Percentiles rank a stretch among this genome's conserved stretches.
Evolutionary conservation across 1,140 invertebrate species (phyloP).

Genomic region (Melitaea cinxia): DNA sequence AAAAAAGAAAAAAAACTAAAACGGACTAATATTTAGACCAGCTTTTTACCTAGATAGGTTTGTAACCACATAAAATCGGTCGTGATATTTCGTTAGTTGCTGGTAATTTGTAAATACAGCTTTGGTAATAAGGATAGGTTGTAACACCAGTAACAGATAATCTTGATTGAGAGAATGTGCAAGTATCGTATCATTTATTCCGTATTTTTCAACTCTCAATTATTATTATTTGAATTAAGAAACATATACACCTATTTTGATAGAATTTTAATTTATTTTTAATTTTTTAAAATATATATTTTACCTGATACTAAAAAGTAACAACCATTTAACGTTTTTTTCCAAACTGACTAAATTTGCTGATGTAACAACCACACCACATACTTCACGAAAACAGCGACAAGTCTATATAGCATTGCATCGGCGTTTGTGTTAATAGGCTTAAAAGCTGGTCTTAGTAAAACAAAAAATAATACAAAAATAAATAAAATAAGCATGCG

Average conservation of each 20-base stretch:
- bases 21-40: slow-evolving; percentile 51
- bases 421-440: slow-evolving; percentile 34
- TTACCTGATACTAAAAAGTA: too few species aligned
- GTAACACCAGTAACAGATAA: not conserved
- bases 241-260: too few species aligned
- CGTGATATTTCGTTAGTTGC: too few species aligned
- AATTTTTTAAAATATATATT: too few species aligned
- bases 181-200: too few species aligned
- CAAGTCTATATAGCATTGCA: not conserved
- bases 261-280: too few species aligned
- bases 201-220: too few species aligned
- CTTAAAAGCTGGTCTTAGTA: slow-evolving; percentile 54
- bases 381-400: not conserved
- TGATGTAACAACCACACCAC: slow-evolving; percentile 6
- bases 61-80: too few species aligned
- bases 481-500: slow-evolving; percentile 69
- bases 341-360: not conserved
- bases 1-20: slow-evolving; percentile 60
- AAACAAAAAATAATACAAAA: slow-evolving; percentile 50
- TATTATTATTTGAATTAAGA: too few species aligned
- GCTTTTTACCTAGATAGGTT: slow-evolving; percentile 31
- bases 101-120: too few species aligned
- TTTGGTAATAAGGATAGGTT: not conserved
- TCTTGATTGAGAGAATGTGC: not conserved
- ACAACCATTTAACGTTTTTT: too few species aligned